Conservation (phyloP, 2,888 invertebrate species). For the Gastracanthus pulcherrimus region DNA sequence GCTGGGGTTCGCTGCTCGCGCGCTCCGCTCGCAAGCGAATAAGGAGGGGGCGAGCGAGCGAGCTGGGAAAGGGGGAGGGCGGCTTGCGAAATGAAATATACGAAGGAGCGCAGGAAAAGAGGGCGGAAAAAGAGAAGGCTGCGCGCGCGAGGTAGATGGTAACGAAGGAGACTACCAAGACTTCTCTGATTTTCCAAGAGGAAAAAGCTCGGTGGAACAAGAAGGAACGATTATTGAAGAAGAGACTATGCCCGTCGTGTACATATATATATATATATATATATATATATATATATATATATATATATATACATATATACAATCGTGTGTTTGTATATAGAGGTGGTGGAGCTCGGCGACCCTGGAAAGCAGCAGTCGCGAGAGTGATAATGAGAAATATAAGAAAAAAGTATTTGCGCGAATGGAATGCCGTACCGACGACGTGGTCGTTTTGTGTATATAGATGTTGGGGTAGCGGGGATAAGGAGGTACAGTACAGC, state of each 20-base stretch:
- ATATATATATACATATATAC: neutral
- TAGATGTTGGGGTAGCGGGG: neutral
- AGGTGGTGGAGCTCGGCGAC: neutral
- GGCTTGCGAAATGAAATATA: conserved; percentile 45
- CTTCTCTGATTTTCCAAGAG: conserved; percentile 41
- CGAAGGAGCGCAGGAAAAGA: conserved; percentile 3
- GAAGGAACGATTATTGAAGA: conserved; percentile 55
- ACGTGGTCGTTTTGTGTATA: neutral
- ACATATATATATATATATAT: neutral
- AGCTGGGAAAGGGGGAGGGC: conserved; percentile 42
- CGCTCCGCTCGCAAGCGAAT: neutral
- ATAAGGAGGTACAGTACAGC: neutral
- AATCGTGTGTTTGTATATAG: too few relatives aligned
- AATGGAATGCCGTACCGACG: conserved; percentile 10
- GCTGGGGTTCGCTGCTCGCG: too few relatives aligned
- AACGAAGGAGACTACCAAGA: conserved; percentile 33
- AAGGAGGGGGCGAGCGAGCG: conserved; percentile 8
- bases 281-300: neutral
- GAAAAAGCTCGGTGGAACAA: conserved; percentile 35
- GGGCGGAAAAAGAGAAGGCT: conserved; percentile 1
- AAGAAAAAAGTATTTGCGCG: neutral
- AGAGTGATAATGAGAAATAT: conserved; percentile 36
- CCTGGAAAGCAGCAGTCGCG: neutral
- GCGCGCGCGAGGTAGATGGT: conserved; percentile 3
- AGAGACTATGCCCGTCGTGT: conserved; percentile 21